These are phyloP conservation scores for Eupsilia transversa DNA, from an alignment of 2,888 invertebrate genomes.

Conservation along the genomic window DNA sequence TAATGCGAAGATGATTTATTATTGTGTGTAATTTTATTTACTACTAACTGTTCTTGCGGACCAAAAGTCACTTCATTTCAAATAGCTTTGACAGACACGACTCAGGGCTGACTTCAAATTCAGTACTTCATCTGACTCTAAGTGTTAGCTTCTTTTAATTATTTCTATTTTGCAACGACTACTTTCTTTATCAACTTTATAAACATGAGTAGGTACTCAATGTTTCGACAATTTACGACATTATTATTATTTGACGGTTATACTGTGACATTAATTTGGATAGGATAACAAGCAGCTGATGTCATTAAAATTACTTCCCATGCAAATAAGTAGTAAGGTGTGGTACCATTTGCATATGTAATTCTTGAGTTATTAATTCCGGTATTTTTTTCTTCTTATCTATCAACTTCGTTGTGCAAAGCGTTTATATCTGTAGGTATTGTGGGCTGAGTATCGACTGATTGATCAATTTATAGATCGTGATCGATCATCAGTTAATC, in stretches of 20 bases:
- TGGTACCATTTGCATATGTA: conserved; percentile 28
- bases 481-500: conserved; percentile 48
- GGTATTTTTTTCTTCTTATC: conserved; percentile 15
- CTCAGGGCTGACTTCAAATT: not conserved
- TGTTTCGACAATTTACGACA: not conserved
- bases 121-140: too few species aligned
- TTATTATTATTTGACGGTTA: not conserved
- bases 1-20: conserved; percentile 10
- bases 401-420: conserved; percentile 6
- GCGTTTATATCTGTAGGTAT: not conserved
- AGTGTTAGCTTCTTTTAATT: not conserved
- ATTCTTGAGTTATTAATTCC: conserved; percentile 38
- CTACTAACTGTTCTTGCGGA: not conserved
- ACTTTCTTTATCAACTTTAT: not conserved
- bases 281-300: conserved; percentile 32
- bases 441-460: not conserved
- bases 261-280: not conserved
- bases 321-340: conserved; percentile 39
- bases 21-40: not conserved
- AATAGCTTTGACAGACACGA: not conserved
- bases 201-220: not conserved
- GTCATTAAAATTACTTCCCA: conserved; percentile 41
- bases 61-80: not conserved
- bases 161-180: not conserved
- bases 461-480: conserved; percentile 56